Evolutionary conservation across 2,888 invertebrate species (phyloP).

Genomic region (Pseudanteris insignis): DNA sequence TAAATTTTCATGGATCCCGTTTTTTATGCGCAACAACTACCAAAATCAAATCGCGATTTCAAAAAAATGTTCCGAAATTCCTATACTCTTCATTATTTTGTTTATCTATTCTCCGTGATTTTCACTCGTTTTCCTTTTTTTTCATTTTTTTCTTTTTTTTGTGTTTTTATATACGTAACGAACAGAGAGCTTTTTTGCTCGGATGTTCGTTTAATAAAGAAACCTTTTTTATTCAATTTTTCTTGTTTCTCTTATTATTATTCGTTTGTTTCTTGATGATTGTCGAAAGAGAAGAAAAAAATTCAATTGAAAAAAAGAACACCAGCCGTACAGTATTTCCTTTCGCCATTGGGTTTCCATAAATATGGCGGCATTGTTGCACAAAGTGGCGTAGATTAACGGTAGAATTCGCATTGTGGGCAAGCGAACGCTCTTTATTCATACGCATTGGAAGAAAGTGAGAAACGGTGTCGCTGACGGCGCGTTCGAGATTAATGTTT

Average conservation of each 20-base stretch:
- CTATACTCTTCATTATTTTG: too few species aligned
- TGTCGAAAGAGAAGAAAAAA: not conserved
- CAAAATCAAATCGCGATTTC: too few species aligned
- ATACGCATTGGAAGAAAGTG: conserved; percentile 17
- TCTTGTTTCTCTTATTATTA: conserved; percentile 12
- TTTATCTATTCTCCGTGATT: too few species aligned
- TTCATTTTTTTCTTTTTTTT: too few species aligned
- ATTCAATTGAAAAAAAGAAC: not conserved
- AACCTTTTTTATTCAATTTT: conserved; percentile 15
- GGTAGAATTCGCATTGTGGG: conserved; percentile 15
- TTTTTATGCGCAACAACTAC: too few species aligned
- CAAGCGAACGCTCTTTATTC: conserved; percentile 26
- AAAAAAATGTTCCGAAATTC: too few species aligned
- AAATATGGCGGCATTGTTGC: conserved; percentile 22
- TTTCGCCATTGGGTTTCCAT: conserved; percentile 8
- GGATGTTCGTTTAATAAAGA: conserved; percentile 14
- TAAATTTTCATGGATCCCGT: too few species aligned
- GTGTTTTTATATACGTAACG: conserved; percentile 3
- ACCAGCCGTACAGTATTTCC: not conserved
- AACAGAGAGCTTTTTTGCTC: conserved; percentile 10
- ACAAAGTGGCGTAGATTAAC: conserved; percentile 25
- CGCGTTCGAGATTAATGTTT: conserved; percentile 27
- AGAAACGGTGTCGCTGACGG: conserved; percentile 25
- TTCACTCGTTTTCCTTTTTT: too few species aligned
- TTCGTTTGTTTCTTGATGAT: conserved; percentile 11